A percentile compares a stretch with the other conserved stretches of the same genome.
Conservation (phyloP, 1,140 invertebrate genomes). For the Atta colombica region DNA sequence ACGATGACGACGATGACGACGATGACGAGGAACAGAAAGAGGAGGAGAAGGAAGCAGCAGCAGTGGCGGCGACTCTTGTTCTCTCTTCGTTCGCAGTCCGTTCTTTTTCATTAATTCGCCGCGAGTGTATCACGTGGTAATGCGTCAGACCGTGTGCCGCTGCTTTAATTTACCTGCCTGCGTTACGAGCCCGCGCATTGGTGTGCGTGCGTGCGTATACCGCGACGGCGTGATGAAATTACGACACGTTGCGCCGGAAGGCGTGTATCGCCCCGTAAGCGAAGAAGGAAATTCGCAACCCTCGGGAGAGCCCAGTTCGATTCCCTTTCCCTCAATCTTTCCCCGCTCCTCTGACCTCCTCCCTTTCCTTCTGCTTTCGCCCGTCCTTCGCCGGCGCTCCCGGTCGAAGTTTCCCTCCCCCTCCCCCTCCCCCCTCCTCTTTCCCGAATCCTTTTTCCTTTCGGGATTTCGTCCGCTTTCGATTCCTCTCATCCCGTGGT, state of each 20-base stretch:
- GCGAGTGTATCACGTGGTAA: constrained; percentile 47
- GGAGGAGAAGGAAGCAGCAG: background rate
- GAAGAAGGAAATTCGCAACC: background rate
- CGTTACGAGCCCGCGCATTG: background rate
- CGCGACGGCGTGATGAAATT: background rate
- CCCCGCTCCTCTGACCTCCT: background rate
- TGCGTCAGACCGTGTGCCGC: constrained; percentile 55
- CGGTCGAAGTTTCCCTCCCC: constrained; percentile 7
- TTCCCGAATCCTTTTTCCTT: constrained; percentile 13
- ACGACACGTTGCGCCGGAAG: constrained; percentile 11
- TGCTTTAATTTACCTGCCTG: constrained; percentile 43
- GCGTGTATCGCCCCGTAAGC: background rate
- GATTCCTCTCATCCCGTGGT: background rate
- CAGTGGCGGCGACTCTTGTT: background rate
- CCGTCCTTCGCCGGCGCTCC: background rate
- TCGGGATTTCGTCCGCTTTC: constrained; percentile 2
- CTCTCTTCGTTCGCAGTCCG: background rate
- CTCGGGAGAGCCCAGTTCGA: background rate
- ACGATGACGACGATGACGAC: no score
- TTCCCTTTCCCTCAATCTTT: background rate
- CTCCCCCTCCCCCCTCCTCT: background rate
- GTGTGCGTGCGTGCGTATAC: no score
- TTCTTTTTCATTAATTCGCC: constrained; percentile 41
- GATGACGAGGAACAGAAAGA: background rate
- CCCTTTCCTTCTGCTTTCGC: background rate